Conservation (phyloP, 2,113 vertebrate genomes). For the Mus spicilegus region DNA sequence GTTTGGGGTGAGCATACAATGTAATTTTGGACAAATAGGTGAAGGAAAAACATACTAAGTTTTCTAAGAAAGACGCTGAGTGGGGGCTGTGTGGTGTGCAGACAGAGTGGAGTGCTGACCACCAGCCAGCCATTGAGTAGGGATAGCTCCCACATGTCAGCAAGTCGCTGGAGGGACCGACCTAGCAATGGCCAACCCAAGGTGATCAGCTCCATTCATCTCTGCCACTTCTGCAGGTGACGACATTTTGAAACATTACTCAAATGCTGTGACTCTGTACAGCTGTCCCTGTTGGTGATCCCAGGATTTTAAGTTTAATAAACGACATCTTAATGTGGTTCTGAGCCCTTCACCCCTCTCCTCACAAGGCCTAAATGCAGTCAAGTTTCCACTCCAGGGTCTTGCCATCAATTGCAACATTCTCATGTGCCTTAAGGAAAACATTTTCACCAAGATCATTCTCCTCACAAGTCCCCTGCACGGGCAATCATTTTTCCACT, state of each 20-base stretch:
- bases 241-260: background rate
- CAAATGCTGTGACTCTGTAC: background rate
- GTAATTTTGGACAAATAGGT: background rate
- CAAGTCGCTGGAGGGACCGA: background rate
- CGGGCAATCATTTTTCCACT: background rate
- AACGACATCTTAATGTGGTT: background rate
- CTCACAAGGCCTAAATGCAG: background rate
- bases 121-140: background rate
- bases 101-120: background rate
- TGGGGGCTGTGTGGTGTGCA: background rate
- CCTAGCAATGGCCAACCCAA: background rate
- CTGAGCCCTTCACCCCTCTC: background rate
- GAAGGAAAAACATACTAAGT: background rate
- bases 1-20: background rate
- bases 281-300: background rate
- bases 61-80: background rate
- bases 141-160: background rate
- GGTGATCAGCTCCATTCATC: background rate
- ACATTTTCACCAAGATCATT: background rate
- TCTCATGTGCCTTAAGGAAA: background rate
- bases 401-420: background rate
- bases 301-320: background rate
- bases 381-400: background rate
- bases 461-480: background rate
- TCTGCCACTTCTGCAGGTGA: background rate